Evolutionary conservation across 2,113 vertebrate genomes (phyloP).

Genomic region (Gavia stellata): DNA sequence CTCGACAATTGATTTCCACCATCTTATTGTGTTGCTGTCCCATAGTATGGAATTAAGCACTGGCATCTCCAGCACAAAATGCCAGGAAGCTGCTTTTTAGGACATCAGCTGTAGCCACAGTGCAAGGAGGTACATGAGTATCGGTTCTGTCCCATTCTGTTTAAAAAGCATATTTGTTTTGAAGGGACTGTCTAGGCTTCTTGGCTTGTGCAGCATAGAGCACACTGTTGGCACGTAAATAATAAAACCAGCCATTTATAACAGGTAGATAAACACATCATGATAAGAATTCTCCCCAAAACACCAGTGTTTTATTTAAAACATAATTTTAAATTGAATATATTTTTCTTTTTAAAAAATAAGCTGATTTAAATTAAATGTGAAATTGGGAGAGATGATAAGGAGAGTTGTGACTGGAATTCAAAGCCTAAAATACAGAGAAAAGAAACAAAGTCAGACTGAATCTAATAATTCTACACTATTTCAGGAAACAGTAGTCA

Average conservation of each 20-base stretch:
- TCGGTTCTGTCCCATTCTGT: not conserved
- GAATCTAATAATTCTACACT: not conserved
- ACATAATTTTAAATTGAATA: not conserved
- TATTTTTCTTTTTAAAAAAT: not conserved
- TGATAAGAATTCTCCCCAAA: not conserved
- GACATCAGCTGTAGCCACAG: not conserved
- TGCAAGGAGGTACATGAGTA: constrained; percentile 1
- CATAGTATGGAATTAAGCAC: constrained; percentile 13
- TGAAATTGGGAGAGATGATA: not conserved
- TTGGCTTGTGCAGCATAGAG: constrained; percentile 46
- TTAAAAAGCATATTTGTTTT: constrained; percentile 27
- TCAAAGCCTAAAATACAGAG: not conserved
- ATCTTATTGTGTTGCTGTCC: constrained; percentile 26
- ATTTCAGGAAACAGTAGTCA: not conserved
- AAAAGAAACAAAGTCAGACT: not conserved
- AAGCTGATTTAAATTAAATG: not conserved
- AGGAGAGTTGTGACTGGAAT: not conserved
- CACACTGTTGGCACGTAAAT: constrained; percentile 47
- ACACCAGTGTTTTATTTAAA: not conserved
- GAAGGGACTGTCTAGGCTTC: constrained; percentile 41
- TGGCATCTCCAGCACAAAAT: not conserved
- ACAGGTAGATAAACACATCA: not conserved
- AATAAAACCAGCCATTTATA: constrained; percentile 24
- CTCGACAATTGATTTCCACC: constrained; percentile 28
- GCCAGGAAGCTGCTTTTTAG: constrained; percentile 24